These are phyloP conservation scores for Pseudorectes ferrugineus DNA, from an alignment of 2,113 vertebrate genomes.

Conservation along the genomic window DNA sequence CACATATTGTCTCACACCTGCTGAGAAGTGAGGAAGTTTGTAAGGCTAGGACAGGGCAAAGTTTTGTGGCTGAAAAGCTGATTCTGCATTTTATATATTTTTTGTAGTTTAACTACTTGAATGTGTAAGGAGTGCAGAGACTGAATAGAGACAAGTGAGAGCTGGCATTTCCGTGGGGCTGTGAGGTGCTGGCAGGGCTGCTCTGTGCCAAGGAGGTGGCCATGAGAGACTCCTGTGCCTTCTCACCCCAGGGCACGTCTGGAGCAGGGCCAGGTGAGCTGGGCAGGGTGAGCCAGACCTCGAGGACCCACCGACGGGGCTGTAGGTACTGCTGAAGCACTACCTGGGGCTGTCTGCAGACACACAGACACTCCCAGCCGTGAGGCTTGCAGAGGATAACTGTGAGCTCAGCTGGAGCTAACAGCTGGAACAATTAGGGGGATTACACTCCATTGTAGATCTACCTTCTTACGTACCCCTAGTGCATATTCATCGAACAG, in stretches of 20 bases:
- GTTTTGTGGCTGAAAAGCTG: not conserved
- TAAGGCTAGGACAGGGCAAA: not conserved
- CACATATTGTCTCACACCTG: not conserved
- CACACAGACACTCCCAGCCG: not conserved
- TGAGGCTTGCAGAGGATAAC: not conserved
- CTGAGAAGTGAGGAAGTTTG: not conserved
- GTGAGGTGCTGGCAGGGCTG: not conserved
- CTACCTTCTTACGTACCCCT: not conserved
- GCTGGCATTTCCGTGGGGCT: not conserved
- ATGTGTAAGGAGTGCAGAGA: not conserved
- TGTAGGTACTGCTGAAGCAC: not conserved
- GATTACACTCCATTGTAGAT: not conserved
- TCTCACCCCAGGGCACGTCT: not conserved
- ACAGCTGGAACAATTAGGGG: not conserved
- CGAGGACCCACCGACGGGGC: rapidly evolving
- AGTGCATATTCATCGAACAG: not conserved
- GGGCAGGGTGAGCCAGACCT: not conserved
- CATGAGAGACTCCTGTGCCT: not conserved
- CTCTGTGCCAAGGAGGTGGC: not conserved
- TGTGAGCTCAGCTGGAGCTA: not conserved
- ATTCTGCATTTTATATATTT: not conserved
- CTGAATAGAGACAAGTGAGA: not conserved
- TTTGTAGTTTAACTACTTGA: not conserved
- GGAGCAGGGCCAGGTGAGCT: rapidly evolving
- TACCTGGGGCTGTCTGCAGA: not conserved